These are phyloP conservation scores for Trichosurus vulpecula DNA, from an alignment of 2,797 vertebrate species.

Conservation along the genomic window DNA sequence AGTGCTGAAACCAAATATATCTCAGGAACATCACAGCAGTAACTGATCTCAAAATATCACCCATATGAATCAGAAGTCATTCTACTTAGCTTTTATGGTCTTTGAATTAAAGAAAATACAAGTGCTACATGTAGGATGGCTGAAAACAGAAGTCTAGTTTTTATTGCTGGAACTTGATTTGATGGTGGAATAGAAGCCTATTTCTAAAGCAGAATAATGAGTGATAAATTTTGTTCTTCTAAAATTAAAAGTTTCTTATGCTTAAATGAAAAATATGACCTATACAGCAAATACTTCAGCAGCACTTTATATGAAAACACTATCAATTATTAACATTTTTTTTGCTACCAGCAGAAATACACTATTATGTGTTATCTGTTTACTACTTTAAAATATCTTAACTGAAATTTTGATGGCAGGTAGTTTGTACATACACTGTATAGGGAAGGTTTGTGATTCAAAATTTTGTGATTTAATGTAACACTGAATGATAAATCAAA, in stretches of 20 bases:
- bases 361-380: background rate
- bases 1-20: slow-evolving; percentile 46
- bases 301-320: background rate
- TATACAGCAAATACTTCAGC: background rate
- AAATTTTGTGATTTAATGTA: background rate
- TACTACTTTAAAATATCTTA: background rate
- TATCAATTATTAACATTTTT: background rate
- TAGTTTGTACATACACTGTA: background rate
- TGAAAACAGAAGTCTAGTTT: slow-evolving; percentile 58
- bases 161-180: slow-evolving; percentile 53
- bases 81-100: slow-evolving; percentile 42
- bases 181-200: slow-evolving; percentile 47
- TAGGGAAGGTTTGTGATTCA: background rate
- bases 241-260: background rate
- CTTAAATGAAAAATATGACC: background rate
- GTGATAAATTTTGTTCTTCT: background rate
- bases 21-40: slow-evolving; percentile 61
- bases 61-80: slow-evolving; percentile 71
- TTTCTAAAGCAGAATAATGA: slow-evolving; percentile 5
- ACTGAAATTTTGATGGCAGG: background rate
- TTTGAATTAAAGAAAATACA: slow-evolving; percentile 72
- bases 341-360: background rate
- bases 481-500: background rate
- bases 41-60: slow-evolving; percentile 71
- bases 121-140: slow-evolving; percentile 44